phyloP scores from a whole-genome alignment of 2,797 vertebrate genomes.

The Paguma larvata region DNA sequence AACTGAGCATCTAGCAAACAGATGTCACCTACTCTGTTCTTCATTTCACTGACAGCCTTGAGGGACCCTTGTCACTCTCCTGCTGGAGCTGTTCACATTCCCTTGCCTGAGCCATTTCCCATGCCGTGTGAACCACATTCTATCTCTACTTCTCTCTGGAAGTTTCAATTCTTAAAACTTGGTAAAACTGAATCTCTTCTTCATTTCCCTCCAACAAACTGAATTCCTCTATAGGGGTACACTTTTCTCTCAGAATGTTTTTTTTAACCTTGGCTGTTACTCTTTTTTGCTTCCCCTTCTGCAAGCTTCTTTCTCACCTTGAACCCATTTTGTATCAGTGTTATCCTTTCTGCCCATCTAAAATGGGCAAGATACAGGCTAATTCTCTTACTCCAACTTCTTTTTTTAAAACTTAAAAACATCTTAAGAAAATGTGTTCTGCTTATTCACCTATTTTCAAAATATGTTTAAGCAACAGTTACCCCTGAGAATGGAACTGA shows the following conservation, averaged over 20 bases:
- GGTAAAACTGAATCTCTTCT: constrained; percentile 78
- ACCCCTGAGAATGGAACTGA: background rate
- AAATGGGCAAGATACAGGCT: background rate
- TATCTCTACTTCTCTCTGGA: constrained; percentile 80
- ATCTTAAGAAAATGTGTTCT: background rate
- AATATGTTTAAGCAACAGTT: background rate
- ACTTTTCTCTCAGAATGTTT: constrained; percentile 56
- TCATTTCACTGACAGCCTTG: background rate
- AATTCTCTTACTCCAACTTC: background rate
- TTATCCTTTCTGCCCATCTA: background rate
- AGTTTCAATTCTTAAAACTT: constrained; percentile 85
- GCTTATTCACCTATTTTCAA: background rate
- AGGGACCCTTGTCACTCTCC: background rate
- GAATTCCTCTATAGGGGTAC: constrained; percentile 70
- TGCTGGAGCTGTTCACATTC: background rate
- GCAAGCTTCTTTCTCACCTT: background rate
- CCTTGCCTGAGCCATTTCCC: constrained; percentile 49
- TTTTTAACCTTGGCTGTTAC: background rate
- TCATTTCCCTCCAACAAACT: constrained; percentile 59
- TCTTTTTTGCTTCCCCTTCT: background rate
- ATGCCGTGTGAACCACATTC: constrained; percentile 67
- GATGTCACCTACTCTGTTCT: background rate
- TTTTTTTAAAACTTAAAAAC: background rate
- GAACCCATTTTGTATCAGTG: background rate
- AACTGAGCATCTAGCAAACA: background rate